phyloP scores from a whole-genome alignment of 1,140 invertebrate species.

The Orius laevigatus region DNA sequence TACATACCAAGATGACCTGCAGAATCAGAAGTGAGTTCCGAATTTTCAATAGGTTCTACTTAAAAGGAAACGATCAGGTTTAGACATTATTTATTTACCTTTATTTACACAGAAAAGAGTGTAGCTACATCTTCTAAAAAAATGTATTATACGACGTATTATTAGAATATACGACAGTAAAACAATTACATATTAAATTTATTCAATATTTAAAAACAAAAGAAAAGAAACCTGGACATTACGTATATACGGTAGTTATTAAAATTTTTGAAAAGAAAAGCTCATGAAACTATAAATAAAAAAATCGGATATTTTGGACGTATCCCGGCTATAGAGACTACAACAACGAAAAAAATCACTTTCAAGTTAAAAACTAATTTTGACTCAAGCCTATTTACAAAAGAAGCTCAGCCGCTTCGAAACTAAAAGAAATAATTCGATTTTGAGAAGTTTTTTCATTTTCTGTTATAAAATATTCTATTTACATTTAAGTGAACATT shows the following conservation, averaged over 20 bases:
- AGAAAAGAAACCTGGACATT: background rate
- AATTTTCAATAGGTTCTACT: too few species aligned
- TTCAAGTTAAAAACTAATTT: slow-evolving; percentile 1
- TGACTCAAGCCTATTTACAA: slow-evolving; percentile 8
- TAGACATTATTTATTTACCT: slow-evolving; percentile 12
- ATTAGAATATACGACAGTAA: slow-evolving; percentile 7
- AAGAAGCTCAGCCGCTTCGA: slow-evolving; percentile 3
- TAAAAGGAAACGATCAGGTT: background rate
- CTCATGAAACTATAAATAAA: too few species aligned
- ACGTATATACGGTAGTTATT: too few species aligned
- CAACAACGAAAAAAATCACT: too few species aligned
- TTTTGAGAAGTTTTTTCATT: slow-evolving; percentile 15
- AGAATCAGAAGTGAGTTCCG: too few species aligned
- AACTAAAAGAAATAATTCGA: slow-evolving; percentile 14
- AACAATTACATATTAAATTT: slow-evolving; percentile 8
- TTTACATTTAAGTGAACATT: slow-evolving; percentile 16
- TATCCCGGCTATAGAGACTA: too few species aligned
- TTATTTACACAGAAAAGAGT: slow-evolving; percentile 14
- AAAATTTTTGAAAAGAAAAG: too few species aligned
- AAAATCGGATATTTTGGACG: too few species aligned
- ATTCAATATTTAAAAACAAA: background rate
- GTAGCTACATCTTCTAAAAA: slow-evolving; percentile 14
- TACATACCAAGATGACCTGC: too few species aligned
- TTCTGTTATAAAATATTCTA: slow-evolving; percentile 14
- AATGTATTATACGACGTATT: slow-evolving; percentile 1